Base-by-base conservation (phyloP, 2,797 vertebrate species). In the Anguilla anguilla region DNA sequence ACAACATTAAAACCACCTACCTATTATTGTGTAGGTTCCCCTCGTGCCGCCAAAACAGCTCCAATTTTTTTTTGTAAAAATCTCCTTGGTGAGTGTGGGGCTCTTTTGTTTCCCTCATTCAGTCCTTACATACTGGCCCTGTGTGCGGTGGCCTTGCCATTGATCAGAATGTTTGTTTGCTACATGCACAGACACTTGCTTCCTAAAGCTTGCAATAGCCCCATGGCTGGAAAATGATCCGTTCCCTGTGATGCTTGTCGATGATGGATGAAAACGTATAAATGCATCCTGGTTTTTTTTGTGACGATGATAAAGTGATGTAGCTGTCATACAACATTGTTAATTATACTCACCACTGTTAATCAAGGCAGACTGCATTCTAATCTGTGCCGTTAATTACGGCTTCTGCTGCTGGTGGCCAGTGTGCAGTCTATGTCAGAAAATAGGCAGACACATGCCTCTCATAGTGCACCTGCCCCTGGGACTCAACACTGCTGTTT, bases 311-410 rank as follows among this genome's bases (percentile, higher is more conserved):
- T 82, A 82, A 82, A 82, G 79, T 82, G 79, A 9, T 51, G 11
- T 49, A 82, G 46, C 1, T 51, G 79, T 82, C 51, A 31, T 46
- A 35, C 49, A 57, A 55, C 43, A 69, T 69, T 7, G 31, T 88
- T 87, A 53, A 86, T 87, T 57, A 25, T 59, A 51, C 35, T 69
- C 6, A 7, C 35, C 43, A 57, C 83, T 77, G 28, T 55, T 64
- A 74, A 55, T 74, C 83, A 46, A 84, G 11, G 22, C 22, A 59
- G 51, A 57, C 53, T 43, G 67, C 59, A 57, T 31, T 57, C 35
- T 51, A 82, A 82, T 82, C 46, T n/a, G 79, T 51, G n/a, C 10
- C 15, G 22, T 84, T 84, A 84, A 84, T 84, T 55, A 57, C 83
- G 19, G 2, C 53, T 84, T 19, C 13, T 31, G 17, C 43, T 57